Conservation (phyloP, 2,888 invertebrate genomes). For the Drosophila mercatorum region DNA sequence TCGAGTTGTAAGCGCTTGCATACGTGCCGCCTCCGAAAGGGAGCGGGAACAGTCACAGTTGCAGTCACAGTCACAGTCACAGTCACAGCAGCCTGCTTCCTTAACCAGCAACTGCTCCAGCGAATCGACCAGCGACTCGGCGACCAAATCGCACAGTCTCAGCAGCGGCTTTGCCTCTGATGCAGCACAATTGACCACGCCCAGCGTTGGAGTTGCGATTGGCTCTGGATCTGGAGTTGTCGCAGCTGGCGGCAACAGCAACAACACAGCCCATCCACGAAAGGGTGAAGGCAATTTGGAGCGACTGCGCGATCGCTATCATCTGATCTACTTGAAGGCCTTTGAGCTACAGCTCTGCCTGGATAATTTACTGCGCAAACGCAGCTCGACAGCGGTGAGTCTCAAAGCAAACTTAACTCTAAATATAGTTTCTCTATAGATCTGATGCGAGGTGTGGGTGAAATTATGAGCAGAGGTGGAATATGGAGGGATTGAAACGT, state of each 20-base stretch:
- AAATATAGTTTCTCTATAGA: not conserved
- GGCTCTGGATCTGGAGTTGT: slow-evolving; percentile 27
- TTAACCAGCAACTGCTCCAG: slow-evolving; percentile 75
- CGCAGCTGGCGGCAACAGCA: slow-evolving; percentile 29
- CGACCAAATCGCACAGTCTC: slow-evolving; percentile 66
- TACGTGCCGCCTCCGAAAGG: slow-evolving; percentile 89
- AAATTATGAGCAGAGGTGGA: not conserved
- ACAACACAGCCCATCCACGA: slow-evolving; percentile 40
- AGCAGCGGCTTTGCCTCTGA: slow-evolving; percentile 76
- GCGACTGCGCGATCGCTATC: slow-evolving; percentile 94
- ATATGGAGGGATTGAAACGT: not conserved
- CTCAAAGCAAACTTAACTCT: not conserved
- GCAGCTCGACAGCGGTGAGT: slow-evolving; percentile 88
- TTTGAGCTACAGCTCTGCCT: slow-evolving; percentile 97
- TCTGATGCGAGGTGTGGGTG: not conserved
- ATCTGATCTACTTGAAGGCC: slow-evolving; percentile 93
- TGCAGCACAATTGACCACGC: slow-evolving; percentile 42
- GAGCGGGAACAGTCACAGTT: slow-evolving; percentile 73
- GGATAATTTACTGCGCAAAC: slow-evolving; percentile 90
- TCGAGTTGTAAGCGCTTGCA: slow-evolving; percentile 92
- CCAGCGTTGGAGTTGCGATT: slow-evolving; percentile 31
- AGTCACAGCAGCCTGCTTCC: slow-evolving; percentile 65
- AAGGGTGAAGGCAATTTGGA: slow-evolving; percentile 84
- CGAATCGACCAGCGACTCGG: slow-evolving; percentile 73
- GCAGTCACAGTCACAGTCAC: slow-evolving; percentile 39